phyloP scores from a whole-genome alignment of 2,888 invertebrate species.

The Mongoloraphidia duomilia region DNA sequence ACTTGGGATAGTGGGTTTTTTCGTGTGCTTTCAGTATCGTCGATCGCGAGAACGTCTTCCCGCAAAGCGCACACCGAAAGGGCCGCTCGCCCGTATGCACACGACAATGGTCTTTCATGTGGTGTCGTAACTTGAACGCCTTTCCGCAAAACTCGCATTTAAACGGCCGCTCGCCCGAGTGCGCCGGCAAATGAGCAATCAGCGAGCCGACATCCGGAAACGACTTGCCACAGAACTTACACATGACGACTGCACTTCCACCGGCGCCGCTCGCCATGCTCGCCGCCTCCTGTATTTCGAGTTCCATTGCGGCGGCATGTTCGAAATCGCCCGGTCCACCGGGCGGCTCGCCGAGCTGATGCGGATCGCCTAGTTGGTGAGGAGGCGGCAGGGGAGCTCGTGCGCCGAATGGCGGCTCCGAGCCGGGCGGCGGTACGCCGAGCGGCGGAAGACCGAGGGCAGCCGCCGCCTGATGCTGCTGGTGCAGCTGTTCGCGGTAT shows the following conservation, averaged over 20 bases:
- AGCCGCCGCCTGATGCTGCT: conserved; percentile 31
- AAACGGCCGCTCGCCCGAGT: conserved; percentile 81
- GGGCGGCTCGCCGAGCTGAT: conserved; percentile 4
- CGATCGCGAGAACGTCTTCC: conserved; percentile 81
- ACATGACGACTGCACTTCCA: conserved; percentile 51
- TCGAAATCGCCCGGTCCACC: conserved; percentile 12
- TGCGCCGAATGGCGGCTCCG: conserved; percentile 13
- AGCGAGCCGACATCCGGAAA: conserved; percentile 81
- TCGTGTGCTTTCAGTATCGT: conserved; percentile 86
- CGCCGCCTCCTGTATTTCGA: conserved; percentile 40
- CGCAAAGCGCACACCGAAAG: conserved; percentile 77
- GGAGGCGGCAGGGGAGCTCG: conserved; percentile 23
- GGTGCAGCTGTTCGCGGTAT: conserved; percentile 59
- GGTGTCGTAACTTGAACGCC: conserved; percentile 81
- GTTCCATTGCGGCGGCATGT: conserved; percentile 35
- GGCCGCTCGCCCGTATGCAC: conserved; percentile 86
- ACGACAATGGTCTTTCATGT: conserved; percentile 90
- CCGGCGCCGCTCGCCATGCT: conserved; percentile 37
- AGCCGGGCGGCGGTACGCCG: conserved; percentile 28
- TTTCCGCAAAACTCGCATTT: conserved; percentile 91
- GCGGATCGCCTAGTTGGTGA: conserved; percentile 30
- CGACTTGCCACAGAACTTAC: conserved; percentile 87
- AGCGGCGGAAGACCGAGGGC: conserved; percentile 25
- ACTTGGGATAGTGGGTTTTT: conserved; percentile 85
- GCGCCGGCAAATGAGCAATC: conserved; percentile 75